Base-by-base conservation (phyloP, 2,113 vertebrate species). In the Toxotes jaculatrix region DNA sequence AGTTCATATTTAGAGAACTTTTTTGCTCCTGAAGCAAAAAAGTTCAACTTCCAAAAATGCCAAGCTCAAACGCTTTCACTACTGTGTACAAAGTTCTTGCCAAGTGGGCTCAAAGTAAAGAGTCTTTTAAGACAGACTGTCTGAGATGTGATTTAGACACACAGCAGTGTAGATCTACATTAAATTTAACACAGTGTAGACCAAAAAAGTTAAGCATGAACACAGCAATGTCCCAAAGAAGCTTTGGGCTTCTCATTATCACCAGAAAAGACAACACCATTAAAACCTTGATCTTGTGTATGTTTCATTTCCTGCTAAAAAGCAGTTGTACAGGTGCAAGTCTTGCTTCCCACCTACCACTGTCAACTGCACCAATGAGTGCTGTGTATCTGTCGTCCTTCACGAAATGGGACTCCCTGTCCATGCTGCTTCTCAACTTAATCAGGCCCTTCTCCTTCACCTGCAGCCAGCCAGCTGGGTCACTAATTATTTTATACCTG, bases 401-500 rank as follows among this genome's bases (percentile, higher is more conserved):
- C 66, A 96, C 94, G 0, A 95, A 94, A 0, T 31, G 1, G 0
- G 71, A 38, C 86, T 98, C 97, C 55, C 97, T 94, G 91, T 99
- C 97, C 95, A 98, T 87, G 0, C 4, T 0, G 0, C 57, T 89
- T 36, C 78, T 93, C 0, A 94, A 95, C 0, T 55, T 95, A 27
- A 99, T 90, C 21, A 93, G 45, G 17, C 97, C 97, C 0, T 90
- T 96, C 0, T 95, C 90, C 0, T 92, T 61, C 6, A 99, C 93
- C 8, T 56, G 85, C 31, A 98, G 86, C 97, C 97, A 98, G 2
- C 94, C 94, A 0, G 95, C 96, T 0, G 93, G 80, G 63, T 98
- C 96, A 0, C 51, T 93, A 38, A 95, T 84, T 45, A 98, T 93
- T 21, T 85, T 93, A 79, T 98, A 99, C 80, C 97, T 99, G 90